Conservation (phyloP, 2,113 vertebrate species). For the Amazona guildingii region DNA sequence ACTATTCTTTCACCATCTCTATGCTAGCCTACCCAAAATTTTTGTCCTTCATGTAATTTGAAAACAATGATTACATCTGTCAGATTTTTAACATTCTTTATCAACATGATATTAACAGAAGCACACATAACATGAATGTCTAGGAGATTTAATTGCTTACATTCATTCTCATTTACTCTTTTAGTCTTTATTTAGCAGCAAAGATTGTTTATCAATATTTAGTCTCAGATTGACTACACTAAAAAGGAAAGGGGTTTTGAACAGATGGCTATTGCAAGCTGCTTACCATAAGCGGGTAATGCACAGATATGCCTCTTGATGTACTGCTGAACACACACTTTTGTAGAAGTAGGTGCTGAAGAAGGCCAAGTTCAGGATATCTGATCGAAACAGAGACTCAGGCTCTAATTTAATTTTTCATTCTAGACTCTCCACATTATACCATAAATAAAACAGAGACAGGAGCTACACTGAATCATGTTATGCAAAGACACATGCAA, state of each 20-base stretch:
- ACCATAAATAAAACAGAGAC: not conserved
- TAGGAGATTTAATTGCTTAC: not conserved
- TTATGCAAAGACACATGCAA: not conserved
- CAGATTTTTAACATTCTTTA: not conserved
- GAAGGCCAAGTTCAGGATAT: not conserved
- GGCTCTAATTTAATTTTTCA: not conserved
- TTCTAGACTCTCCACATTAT: not conserved
- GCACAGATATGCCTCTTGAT: not conserved
- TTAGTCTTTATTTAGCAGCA: not conserved
- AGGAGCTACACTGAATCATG: not conserved
- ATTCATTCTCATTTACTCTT: not conserved
- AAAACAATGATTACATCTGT: not conserved
- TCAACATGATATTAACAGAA: not conserved
- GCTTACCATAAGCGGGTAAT: not conserved
- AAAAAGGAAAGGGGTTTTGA: not conserved
- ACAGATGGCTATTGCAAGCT: not conserved
- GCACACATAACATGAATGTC: fast-evolving
- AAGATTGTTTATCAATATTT: constrained; percentile 32
- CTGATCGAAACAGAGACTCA: not conserved
- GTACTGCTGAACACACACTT: not conserved
- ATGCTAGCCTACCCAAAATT: not conserved
- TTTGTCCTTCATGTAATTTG: not conserved
- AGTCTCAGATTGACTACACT: not conserved
- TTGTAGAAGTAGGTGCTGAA: not conserved
- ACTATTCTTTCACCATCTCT: not conserved